Conservation (phyloP, 2,113 vertebrate species). For the Agelaius phoeniceus region DNA sequence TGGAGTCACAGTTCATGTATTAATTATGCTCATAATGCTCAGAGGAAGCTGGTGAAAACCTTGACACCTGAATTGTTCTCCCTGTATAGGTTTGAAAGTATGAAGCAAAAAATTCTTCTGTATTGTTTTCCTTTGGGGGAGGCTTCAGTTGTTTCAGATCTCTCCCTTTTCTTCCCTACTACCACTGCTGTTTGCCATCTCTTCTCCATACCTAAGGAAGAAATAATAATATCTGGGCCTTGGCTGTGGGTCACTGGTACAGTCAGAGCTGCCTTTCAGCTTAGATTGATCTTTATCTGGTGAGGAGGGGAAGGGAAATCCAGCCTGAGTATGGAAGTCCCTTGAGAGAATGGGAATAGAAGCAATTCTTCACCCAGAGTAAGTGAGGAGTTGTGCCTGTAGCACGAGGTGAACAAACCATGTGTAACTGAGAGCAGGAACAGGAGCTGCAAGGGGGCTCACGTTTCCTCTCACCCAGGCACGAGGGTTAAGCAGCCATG, state of each 20-base stretch:
- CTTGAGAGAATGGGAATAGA: background rate
- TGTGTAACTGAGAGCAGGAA: background rate
- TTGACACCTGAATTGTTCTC: background rate
- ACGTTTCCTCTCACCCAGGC: background rate
- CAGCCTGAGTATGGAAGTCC: background rate
- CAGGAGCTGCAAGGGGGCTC: background rate
- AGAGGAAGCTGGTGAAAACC: background rate
- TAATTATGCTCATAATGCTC: constrained; percentile 12
- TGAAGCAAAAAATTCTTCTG: background rate
- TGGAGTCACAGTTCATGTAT: background rate
- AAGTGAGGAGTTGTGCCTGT: background rate
- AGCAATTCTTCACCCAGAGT: background rate
- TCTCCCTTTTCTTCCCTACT: background rate
- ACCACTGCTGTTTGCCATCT: background rate
- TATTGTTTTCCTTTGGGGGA: background rate
- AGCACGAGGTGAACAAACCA: background rate
- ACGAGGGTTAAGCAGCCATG: background rate
- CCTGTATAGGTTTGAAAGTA: background rate
- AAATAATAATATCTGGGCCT: background rate
- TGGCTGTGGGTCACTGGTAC: background rate
- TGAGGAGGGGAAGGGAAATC: too few relatives aligned
- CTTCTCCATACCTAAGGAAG: background rate
- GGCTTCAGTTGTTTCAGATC: background rate
- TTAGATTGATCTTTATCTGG: background rate
- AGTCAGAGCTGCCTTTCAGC: background rate